Conservation (phyloP, 2,888 invertebrate genomes). For the Diabrotica balteata region DNA sequence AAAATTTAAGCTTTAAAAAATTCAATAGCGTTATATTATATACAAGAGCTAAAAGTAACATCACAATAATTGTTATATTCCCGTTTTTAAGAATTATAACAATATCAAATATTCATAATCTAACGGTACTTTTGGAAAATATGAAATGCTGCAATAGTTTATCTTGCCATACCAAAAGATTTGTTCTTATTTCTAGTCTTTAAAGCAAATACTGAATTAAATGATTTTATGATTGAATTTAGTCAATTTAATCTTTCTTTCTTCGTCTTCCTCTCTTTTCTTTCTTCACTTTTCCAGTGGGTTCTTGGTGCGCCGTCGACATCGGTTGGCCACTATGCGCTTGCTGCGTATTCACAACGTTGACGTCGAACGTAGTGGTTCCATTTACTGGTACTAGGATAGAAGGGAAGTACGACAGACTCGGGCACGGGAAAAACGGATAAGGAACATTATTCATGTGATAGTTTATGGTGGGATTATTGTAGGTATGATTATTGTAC, state of each 20-base stretch:
- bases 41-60: no score
- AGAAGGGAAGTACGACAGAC: slow-evolving; percentile 34
- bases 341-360: slow-evolving; percentile 29
- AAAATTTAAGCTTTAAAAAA: no score
- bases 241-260: slow-evolving; percentile 25
- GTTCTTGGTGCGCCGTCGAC: slow-evolving; percentile 9
- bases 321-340: slow-evolving; percentile 5
- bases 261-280: slow-evolving; percentile 30
- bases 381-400: slow-evolving; percentile 34
- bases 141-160: no score
- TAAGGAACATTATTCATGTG: slow-evolving; percentile 47
- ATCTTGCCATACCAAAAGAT: neutral
- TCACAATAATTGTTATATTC: no score
- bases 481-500: slow-evolving; percentile 53
- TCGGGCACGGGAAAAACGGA: slow-evolving; percentile 35
- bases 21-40: no score
- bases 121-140: neutral
- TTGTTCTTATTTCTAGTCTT: no score
- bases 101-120: neutral
- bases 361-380: slow-evolving; percentile 35
- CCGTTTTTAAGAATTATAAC: neutral
- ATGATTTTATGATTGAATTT: neutral
- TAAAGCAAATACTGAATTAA: slow-evolving; percentile 4
- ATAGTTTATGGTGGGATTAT: slow-evolving; percentile 54
- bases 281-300: slow-evolving; percentile 20